A percentile compares a stretch with the other conserved stretches of the same genome.
Evolutionary conservation across 92 coral and sea anemone genomes (phyloP).

Genomic region (Phenganax marumi): DNA sequence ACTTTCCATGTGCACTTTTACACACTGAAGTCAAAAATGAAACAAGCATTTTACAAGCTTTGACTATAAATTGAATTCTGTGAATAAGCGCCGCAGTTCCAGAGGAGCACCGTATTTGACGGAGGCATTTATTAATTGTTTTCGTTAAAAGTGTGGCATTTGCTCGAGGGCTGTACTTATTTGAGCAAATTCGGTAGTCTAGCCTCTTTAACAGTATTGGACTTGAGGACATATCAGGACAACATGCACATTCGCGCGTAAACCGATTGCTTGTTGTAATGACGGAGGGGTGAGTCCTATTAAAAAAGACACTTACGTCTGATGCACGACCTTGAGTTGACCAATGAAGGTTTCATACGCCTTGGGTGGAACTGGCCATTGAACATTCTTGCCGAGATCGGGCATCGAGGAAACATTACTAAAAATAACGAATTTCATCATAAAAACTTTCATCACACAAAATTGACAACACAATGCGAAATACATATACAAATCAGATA

Average conservation of each 20-base stretch:
- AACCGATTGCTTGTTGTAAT: neutral
- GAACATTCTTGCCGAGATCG: conserved; percentile 71
- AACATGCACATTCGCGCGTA: conserved; percentile 5
- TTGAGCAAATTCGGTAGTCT: too few species aligned
- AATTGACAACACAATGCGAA: neutral
- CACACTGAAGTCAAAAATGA: too few species aligned
- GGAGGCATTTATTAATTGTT: too few species aligned
- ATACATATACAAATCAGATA: neutral
- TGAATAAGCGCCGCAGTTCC: too few species aligned
- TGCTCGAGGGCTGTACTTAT: too few species aligned
- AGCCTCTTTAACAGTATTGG: too few species aligned
- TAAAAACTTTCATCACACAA: neutral
- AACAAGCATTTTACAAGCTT: too few species aligned
- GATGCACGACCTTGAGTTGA: conserved; percentile 58
- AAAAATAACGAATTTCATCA: neutral
- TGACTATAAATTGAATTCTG: too few species aligned
- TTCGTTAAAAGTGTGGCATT: too few species aligned
- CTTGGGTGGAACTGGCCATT: conserved; percentile 66
- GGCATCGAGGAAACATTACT: conserved; percentile 31
- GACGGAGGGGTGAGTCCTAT: neutral
- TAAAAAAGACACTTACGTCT: conserved; percentile 51
- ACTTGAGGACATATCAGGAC: too few species aligned
- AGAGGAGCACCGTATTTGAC: too few species aligned
- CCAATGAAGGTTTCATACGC: conserved; percentile 56
- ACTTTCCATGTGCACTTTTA: too few species aligned